Percentiles rank a stretch among this genome's conserved stretches.
These are phyloP conservation scores for Crotalus helleri DNA, from an alignment of 2,113 vertebrate genomes.

Conservation along the genomic window DNA sequence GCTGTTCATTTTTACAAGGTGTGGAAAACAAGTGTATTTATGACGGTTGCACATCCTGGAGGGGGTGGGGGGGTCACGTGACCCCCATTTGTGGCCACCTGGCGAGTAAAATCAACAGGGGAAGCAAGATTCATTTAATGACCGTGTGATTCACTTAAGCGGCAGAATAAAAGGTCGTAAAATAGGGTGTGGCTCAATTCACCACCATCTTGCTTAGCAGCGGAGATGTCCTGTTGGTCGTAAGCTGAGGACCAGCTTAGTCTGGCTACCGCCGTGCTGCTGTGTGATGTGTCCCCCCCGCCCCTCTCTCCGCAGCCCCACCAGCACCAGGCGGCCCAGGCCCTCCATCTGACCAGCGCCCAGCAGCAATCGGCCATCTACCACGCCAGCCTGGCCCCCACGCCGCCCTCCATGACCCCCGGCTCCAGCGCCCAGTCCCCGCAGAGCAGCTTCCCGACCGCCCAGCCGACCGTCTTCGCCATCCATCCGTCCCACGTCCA, in stretches of 20 bases:
- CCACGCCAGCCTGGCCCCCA: constrained; percentile 87
- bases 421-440: constrained; percentile 96
- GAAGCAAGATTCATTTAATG: not conserved
- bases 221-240: no score
- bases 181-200: not conserved
- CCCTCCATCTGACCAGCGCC: constrained; percentile 90
- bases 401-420: constrained; percentile 94
- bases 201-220: no score
- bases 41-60: no score
- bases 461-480: constrained; percentile 92
- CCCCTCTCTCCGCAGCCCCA: constrained; percentile 73
- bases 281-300: no score
- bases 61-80: no score
- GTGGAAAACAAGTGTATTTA: no score
- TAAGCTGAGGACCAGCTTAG: no score
- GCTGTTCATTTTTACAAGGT: no score
- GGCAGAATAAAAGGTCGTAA: not conserved
- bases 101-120: no score
- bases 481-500: constrained; percentile 96
- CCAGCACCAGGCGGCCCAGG: constrained; percentile 90
- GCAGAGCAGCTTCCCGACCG: constrained; percentile 89
- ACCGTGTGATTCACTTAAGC: not conserved
- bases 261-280: no score
- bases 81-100: no score
- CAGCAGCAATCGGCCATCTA: constrained; percentile 94